A percentile compares a stretch with the other conserved stretches of the same genome.
Evolutionary conservation across 2,888 invertebrate genomes (phyloP).

Genomic region (Watsonalla binaria): DNA sequence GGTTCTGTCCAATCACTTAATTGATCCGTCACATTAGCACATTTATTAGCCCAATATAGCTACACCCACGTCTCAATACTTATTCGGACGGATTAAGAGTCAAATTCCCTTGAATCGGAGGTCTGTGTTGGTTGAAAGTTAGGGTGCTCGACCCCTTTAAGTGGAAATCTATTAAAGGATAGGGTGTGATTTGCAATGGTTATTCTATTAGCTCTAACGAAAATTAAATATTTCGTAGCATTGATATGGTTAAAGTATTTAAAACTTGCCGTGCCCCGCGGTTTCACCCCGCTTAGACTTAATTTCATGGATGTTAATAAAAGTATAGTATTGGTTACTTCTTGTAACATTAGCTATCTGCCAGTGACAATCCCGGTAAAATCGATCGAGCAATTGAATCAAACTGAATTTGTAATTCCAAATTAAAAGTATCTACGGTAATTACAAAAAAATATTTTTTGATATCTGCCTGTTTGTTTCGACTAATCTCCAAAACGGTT

Average conservation of each 20-base stretch:
- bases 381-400: no score
- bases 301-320: no score
- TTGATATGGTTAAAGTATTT: constrained; percentile 4
- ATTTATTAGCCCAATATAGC: constrained; percentile 3
- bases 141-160: constrained; percentile 25
- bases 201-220: constrained; percentile 68
- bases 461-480: no score
- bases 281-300: no score
- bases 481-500: no score
- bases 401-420: no score
- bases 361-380: no score
- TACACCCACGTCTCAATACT: constrained; percentile 2
- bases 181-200: constrained; percentile 70
- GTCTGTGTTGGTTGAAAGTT: constrained; percentile 13
- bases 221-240: constrained; percentile 53
- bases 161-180: constrained; percentile 57
- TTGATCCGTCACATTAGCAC: constrained; percentile 60
- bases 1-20: constrained; percentile 58
- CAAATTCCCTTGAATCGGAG: constrained; percentile 7
- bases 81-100: constrained; percentile 12
- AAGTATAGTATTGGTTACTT: no score
- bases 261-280: no score
- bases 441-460: no score
- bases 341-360: no score
- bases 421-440: no score